Conservation (phyloP, 2,888 invertebrate genomes). For the Caenorhabditis wallacei region DNA sequence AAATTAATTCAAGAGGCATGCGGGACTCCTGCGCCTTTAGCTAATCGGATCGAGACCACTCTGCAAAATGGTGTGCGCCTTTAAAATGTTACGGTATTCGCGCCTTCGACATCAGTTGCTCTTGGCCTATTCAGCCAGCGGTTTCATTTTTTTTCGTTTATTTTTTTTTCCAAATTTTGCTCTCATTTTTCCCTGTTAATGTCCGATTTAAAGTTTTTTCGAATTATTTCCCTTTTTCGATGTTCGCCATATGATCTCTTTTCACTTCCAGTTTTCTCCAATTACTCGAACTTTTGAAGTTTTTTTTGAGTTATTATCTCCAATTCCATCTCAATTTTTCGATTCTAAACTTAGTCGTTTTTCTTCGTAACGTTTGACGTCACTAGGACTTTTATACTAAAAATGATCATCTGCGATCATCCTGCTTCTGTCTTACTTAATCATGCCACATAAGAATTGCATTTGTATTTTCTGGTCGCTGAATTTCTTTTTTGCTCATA, state of each 20-base stretch:
- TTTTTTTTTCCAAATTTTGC: background rate
- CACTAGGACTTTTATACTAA: background rate
- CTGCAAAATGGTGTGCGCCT: background rate
- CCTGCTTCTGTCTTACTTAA: background rate
- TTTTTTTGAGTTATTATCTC: background rate
- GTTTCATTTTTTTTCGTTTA: background rate
- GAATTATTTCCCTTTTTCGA: too few relatives aligned
- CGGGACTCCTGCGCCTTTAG: slow-evolving; percentile 43
- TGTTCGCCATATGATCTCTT: too few relatives aligned
- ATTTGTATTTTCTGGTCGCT: background rate
- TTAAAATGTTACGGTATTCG: slow-evolving; percentile 32
- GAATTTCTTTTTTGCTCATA: too few relatives aligned
- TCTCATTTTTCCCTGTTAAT: too few relatives aligned
- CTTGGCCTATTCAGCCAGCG: slow-evolving; percentile 37
- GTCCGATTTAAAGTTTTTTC: too few relatives aligned
- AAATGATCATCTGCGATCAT: background rate
- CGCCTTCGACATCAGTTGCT: background rate
- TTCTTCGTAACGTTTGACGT: background rate
- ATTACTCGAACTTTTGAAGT: background rate
- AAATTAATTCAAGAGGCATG: background rate
- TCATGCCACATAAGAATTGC: background rate
- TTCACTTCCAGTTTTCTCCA: too few relatives aligned
- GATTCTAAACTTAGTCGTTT: background rate
- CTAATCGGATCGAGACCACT: slow-evolving; percentile 30
- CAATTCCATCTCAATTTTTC: background rate